These are phyloP conservation scores for Coelopa frigida DNA, from an alignment of 1,140 invertebrate genomes.

Conservation along the genomic window DNA sequence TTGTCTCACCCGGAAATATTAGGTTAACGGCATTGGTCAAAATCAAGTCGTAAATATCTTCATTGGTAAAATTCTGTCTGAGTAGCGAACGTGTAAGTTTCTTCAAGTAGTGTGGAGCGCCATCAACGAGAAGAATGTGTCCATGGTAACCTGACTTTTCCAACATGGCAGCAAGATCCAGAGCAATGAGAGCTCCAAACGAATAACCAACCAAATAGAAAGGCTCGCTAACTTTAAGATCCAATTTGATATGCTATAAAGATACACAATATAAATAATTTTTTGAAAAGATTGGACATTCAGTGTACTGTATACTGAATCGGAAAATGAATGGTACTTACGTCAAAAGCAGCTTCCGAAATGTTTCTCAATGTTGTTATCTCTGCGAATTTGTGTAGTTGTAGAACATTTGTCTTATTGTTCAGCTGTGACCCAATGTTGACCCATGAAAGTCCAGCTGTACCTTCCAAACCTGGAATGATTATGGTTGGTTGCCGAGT, in stretches of 20 bases:
- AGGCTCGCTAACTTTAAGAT: constrained; percentile 49
- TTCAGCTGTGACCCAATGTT: constrained; percentile 23
- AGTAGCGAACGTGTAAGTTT: constrained; percentile 42
- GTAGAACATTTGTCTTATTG: constrained; percentile 23
- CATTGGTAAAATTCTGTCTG: constrained; percentile 43
- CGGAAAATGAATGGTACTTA: constrained; percentile 16
- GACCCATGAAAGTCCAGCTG: constrained; percentile 46
- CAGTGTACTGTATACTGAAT: not conserved
- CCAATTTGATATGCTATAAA: constrained; percentile 49
- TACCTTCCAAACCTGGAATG: constrained; percentile 76
- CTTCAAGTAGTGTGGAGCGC: constrained; percentile 52
- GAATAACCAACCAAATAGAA: constrained; percentile 60
- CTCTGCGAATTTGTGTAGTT: constrained; percentile 25
- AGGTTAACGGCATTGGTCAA: constrained; percentile 49
- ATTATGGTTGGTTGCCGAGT: constrained; percentile 57
- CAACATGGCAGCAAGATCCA: constrained; percentile 51
- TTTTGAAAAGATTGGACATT: not conserved
- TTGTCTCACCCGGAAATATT: constrained; percentile 49
- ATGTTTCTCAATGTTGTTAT: constrained; percentile 27
- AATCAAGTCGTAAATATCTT: constrained; percentile 50
- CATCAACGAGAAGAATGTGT: constrained; percentile 52
- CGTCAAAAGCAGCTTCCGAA: constrained; percentile 21
- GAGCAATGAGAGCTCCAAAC: constrained; percentile 52
- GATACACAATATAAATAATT: constrained; percentile 21
- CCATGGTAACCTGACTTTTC: constrained; percentile 53